Percentiles rank a stretch among this genome's conserved stretches.
phyloP scores from a whole-genome alignment of 2,113 vertebrate species.

The Oryzias woworae region DNA sequence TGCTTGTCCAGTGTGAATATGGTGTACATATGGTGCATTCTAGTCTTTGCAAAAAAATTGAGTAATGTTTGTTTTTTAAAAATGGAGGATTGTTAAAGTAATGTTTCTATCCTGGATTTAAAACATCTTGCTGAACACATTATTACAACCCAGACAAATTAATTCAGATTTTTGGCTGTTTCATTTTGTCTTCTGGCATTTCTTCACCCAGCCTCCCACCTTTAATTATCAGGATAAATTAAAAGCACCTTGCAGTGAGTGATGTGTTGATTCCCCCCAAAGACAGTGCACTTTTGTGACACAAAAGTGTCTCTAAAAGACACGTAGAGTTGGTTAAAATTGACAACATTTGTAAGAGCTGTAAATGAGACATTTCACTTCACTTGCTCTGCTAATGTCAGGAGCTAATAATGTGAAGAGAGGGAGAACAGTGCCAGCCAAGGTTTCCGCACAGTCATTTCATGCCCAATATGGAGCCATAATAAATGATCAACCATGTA shows the following conservation, averaged over 20 bases:
- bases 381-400: slow-evolving; percentile 47
- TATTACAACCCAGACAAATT: slow-evolving; percentile 46
- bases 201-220: slow-evolving; percentile 50
- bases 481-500: slow-evolving; percentile 57
- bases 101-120: too few species aligned
- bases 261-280: slow-evolving; percentile 50
- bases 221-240: slow-evolving; percentile 78
- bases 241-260: slow-evolving; percentile 72
- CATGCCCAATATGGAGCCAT: slow-evolving; percentile 38
- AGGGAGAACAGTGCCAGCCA: slow-evolving; percentile 13
- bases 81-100: slow-evolving; percentile 8
- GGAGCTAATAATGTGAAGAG: slow-evolving; percentile 37
- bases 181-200: slow-evolving; percentile 60
- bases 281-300: slow-evolving; percentile 54
- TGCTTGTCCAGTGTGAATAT: too few species aligned
- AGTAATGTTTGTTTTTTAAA: too few species aligned
- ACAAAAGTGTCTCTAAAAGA: too few species aligned
- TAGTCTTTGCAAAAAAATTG: too few species aligned
- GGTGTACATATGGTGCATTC: too few species aligned
- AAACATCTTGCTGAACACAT: slow-evolving; percentile 14
- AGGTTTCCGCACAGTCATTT: slow-evolving; percentile 35
- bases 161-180: slow-evolving; percentile 62
- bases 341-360: slow-evolving; percentile 47
- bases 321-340: slow-evolving; percentile 57
- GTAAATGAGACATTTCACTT: slow-evolving; percentile 64